phyloP scores from a whole-genome alignment of 2,113 vertebrate species.

The Toxostoma redivivum region DNA sequence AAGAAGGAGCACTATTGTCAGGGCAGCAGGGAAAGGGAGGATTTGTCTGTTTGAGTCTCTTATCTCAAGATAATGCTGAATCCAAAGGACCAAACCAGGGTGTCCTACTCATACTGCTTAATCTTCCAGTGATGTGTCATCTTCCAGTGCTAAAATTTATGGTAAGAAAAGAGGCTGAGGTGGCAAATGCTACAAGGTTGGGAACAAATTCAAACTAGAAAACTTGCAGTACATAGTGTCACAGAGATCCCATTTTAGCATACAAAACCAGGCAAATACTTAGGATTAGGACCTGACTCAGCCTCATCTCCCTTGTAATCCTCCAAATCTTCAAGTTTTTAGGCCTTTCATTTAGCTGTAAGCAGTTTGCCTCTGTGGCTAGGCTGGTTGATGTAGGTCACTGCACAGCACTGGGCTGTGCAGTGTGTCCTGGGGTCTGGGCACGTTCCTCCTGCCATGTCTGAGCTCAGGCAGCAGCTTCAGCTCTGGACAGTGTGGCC shows the following conservation, averaged over 20 bases:
- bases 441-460: accelerated
- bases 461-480: not conserved
- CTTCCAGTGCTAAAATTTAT: not conserved
- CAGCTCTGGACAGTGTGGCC: not conserved
- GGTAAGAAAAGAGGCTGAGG: not conserved
- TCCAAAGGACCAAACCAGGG: not conserved
- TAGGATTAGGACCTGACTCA: slow-evolving; percentile 46
- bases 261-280: not conserved
- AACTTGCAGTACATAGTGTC: not conserved
- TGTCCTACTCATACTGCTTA: not conserved
- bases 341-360: slow-evolving; percentile 33
- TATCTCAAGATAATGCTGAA: not conserved
- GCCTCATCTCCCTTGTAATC: slow-evolving; percentile 38
- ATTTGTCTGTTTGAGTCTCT: not conserved
- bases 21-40: not conserved
- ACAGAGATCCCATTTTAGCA: not conserved
- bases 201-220: not conserved
- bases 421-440: accelerated
- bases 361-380: not conserved
- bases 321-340: slow-evolving; percentile 45
- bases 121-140: not conserved
- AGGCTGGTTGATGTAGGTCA: slow-evolving; percentile 9
- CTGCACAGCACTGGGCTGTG: accelerated
- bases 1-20: not conserved
- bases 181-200: not conserved